A percentile compares a stretch with the other conserved stretches of the same genome.
phyloP scores from a whole-genome alignment of 2,113 vertebrate species.

The Apus apus region DNA sequence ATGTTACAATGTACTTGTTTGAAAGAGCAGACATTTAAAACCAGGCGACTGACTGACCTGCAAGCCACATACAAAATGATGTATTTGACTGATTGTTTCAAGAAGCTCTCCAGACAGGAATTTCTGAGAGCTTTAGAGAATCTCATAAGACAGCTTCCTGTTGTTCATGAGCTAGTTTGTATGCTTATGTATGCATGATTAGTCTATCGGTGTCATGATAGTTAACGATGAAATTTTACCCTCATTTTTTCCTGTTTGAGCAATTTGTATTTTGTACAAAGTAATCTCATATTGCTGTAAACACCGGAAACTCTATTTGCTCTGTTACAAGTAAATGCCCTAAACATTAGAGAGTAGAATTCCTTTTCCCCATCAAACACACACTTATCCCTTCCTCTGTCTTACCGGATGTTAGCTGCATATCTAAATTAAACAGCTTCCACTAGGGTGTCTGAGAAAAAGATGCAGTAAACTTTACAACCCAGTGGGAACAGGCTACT shows the following conservation, averaged over 20 bases:
- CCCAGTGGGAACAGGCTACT: accelerated
- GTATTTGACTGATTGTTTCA: not conserved
- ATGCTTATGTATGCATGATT: not conserved
- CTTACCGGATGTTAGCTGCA: not conserved
- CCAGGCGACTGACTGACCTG: not conserved
- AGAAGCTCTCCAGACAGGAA: not conserved
- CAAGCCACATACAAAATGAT: not conserved
- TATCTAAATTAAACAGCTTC: not conserved
- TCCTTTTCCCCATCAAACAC: not conserved
- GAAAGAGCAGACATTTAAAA: not conserved
- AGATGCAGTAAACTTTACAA: not conserved
- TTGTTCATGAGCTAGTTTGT: not conserved
- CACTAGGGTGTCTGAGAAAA: too few species aligned
- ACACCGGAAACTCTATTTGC: not conserved
- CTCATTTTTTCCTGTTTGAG: not conserved
- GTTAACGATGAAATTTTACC: not conserved
- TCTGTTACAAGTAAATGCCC: not conserved
- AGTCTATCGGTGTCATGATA: too few species aligned
- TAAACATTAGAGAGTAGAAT: not conserved
- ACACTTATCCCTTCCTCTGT: not conserved
- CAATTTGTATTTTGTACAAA: not conserved
- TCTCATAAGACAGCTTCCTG: not conserved
- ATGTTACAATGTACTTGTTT: not conserved
- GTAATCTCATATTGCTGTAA: not conserved
- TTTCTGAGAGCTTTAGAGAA: not conserved